Conservation (phyloP, 2,797 vertebrate species). For the Bradypus variegatus region DNA sequence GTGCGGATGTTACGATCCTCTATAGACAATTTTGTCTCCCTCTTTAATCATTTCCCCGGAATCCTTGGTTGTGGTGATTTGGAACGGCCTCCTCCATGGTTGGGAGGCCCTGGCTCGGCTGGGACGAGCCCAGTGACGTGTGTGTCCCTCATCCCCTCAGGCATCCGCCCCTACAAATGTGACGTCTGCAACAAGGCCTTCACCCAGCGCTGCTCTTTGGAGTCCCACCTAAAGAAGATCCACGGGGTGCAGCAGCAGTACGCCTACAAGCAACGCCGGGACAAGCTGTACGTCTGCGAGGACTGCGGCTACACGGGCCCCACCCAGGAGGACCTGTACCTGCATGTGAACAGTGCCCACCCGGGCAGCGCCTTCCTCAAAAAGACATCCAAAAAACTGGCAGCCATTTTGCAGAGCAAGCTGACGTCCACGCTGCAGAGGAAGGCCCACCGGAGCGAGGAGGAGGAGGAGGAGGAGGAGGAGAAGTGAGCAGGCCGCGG, state of each 20-base stretch:
- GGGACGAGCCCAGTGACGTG: not conserved
- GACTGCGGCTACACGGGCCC: slow-evolving; percentile 82
- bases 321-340: slow-evolving; percentile 79
- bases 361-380: slow-evolving; percentile 78
- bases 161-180: slow-evolving; percentile 85
- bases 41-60: not conserved
- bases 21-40: not conserved
- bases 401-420: slow-evolving; percentile 77
- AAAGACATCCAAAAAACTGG: slow-evolving; percentile 82
- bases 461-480: slow-evolving; percentile 43
- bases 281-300: slow-evolving; percentile 83
- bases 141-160: slow-evolving; percentile 56
- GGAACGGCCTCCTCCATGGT: not conserved
- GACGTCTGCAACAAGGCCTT: slow-evolving; percentile 83
- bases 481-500: slow-evolving; percentile 57
- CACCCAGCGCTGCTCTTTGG: slow-evolving; percentile 83
- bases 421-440: slow-evolving; percentile 69
- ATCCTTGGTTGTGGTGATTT: not conserved
- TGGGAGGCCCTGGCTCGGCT: not conserved
- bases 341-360: slow-evolving; percentile 75
- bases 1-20: not conserved
- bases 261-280: slow-evolving; percentile 80
- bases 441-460: slow-evolving; percentile 55
- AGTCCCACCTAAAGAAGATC: slow-evolving; percentile 83
- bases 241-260: slow-evolving; percentile 81